Base-by-base conservation (phyloP, 37 sponge, comb jelly and placozoan genomes). In the Aphrocallistes beatrix region DNA sequence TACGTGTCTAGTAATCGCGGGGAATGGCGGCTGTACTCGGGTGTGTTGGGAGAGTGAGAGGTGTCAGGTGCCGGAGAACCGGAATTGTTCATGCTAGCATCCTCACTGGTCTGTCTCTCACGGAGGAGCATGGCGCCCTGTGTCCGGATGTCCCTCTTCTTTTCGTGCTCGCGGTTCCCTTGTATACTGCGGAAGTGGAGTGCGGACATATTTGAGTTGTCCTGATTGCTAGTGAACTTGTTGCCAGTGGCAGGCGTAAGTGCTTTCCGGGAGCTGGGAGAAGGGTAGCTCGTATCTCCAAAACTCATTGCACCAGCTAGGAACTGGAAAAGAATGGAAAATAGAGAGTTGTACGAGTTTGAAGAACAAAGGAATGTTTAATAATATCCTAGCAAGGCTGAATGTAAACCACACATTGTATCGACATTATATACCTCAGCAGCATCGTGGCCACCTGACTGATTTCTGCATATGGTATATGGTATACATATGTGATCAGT, bases 81-180 rank as follows among this genome's bases (percentile, higher is more conserved):
- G 25, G 75, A 60, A 13, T 60, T 30, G 34, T 21, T 60, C 3
- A 60, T 60, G n/a, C 32, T 32, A 13, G 75, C 75, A 13, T 60
- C 75, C 75, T 60, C 75, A 13, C 75, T 60, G 6, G 75, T 60
- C 75, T 60, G 75, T 60, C 75, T 60, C 75, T 60, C 75, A 19
- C 75, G 75, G 28, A 60, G 75, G 25, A 60, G 75, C 75, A 3
- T 3, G 3, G 28, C 75, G 6, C 75, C 75, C 75, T 60, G 75
- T 30, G n/a, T 60, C 28, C 10, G 75, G 75, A 60, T 60, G n/a
- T 60, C 75, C 3, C 75, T 3, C 75, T 60, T 60, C 75, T 60
- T 60, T 30, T 60, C 75, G 75, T 60, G 75, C 75, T 60, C 75
- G 25, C 25, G 25, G 75, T 60, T 60, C 6, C 75, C 75, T 13